These are phyloP conservation scores for Orientallactaga sibirica DNA, from an alignment of 2,797 vertebrate genomes.

Conservation along the genomic window DNA sequence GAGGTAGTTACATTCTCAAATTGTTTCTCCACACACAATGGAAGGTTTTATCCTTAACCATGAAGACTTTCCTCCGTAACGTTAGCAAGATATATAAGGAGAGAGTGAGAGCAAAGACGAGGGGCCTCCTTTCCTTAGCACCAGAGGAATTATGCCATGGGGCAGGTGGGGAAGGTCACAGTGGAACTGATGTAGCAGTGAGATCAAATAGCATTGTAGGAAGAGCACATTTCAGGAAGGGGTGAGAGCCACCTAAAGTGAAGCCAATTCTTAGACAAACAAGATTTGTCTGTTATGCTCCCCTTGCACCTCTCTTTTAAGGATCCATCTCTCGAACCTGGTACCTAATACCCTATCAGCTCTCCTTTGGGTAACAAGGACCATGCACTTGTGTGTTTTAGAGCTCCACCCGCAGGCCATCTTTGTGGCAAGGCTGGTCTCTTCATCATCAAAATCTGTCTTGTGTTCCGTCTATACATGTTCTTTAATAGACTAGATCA, in stretches of 20 bases:
- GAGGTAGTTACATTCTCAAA: neutral
- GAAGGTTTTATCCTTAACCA: constrained; percentile 9
- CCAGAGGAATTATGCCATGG: neutral
- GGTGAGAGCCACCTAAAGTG: neutral
- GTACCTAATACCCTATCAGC: accelerated
- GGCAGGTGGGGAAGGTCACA: neutral
- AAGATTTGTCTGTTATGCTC: neutral
- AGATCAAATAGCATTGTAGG: neutral
- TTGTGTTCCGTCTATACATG: neutral
- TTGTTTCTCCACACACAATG: neutral
- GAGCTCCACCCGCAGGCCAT: neutral
- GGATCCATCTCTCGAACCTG: neutral
- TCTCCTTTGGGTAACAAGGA: neutral
- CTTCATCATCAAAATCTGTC: neutral
- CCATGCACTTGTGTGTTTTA: accelerated
- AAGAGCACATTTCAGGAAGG: neutral
- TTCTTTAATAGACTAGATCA: neutral
- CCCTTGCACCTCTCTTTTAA: neutral
- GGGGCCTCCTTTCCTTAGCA: neutral
- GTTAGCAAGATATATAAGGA: neutral
- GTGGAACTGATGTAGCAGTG: neutral
- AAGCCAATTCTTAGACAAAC: neutral
- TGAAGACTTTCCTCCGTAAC: neutral
- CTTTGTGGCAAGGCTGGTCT: neutral
- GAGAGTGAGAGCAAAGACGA: constrained; percentile 1